Evolutionary conservation across 2,113 vertebrate genomes (phyloP).

Genomic region (Salvelinus sp.): DNA sequence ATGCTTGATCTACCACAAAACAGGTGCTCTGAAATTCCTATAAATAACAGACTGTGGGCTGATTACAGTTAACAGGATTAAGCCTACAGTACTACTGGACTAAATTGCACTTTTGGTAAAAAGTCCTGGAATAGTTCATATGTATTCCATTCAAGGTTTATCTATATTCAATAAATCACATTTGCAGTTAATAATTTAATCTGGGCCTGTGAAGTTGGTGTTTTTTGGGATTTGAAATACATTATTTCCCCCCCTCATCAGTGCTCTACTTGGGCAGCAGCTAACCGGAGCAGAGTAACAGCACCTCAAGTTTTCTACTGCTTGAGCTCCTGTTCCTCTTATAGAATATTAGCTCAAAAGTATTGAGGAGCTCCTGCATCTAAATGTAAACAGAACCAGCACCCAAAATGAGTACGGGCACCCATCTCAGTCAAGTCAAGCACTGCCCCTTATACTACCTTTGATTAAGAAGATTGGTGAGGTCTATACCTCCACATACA

Average conservation of each 20-base stretch:
- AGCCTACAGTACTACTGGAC: neutral
- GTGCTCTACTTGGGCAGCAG: no score
- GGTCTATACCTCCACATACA: constrained; percentile 40
- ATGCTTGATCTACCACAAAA: neutral
- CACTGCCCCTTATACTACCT: constrained; percentile 27
- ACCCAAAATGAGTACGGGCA: no score
- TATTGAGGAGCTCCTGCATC: no score
- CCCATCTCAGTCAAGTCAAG: no score
- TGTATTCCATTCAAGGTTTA: neutral
- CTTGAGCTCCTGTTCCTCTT: no score
- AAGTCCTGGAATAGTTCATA: neutral
- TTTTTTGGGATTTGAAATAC: constrained; percentile 34
- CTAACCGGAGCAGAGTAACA: no score
- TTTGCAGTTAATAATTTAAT: neutral
- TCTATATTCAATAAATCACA: neutral
- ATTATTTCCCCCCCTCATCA: constrained; percentile 4
- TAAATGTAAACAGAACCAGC: no score
- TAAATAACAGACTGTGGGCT: neutral
- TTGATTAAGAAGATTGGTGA: constrained; percentile 53
- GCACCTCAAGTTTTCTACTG: no score
- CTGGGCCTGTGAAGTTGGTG: constrained; percentile 20
- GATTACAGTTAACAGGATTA: neutral
- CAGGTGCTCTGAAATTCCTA: neutral
- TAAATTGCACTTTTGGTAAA: neutral
- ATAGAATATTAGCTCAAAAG: no score